Conservation (phyloP, 2,113 vertebrate species). For the Verasper variegatus region DNA sequence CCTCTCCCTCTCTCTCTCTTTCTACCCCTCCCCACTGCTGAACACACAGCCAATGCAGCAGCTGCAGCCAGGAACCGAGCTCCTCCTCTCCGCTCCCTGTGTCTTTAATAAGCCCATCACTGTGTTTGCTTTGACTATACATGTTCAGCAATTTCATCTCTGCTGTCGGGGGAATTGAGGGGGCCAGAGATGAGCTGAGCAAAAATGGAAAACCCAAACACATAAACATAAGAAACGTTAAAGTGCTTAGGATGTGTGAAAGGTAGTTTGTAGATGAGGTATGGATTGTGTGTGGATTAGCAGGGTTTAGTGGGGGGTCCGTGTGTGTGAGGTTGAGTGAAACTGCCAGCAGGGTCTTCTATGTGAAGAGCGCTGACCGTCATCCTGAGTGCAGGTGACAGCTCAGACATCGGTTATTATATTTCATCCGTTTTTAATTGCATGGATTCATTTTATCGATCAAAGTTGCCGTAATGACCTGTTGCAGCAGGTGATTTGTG, state of each 20-base stretch:
- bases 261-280: slow-evolving; percentile 22
- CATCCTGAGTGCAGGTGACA: not conserved
- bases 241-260: not conserved
- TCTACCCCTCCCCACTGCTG: slow-evolving; percentile 77
- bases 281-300: not conserved
- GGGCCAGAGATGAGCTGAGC: slow-evolving; percentile 34
- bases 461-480: not conserved
- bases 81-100: slow-evolving; percentile 77
- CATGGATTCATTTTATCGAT: not conserved
- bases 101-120: slow-evolving; percentile 88
- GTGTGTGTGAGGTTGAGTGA: too few relatives aligned
- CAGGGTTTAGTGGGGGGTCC: not conserved
- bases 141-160: slow-evolving; percentile 76
- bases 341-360: not conserved
- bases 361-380: slow-evolving; percentile 5
- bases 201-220: not conserved
- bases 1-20: slow-evolving; percentile 36
- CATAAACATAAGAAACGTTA: not conserved
- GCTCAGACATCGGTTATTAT: not conserved
- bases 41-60: slow-evolving; percentile 77
- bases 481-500: not conserved
- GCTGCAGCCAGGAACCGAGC: slow-evolving; percentile 60
- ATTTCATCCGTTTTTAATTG: not conserved
- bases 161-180: slow-evolving; percentile 45
- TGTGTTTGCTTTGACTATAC: slow-evolving; percentile 83